These are phyloP conservation scores for Scomberomorus guttatus DNA, from an alignment of 2,797 vertebrate species.

Conservation along the genomic window DNA sequence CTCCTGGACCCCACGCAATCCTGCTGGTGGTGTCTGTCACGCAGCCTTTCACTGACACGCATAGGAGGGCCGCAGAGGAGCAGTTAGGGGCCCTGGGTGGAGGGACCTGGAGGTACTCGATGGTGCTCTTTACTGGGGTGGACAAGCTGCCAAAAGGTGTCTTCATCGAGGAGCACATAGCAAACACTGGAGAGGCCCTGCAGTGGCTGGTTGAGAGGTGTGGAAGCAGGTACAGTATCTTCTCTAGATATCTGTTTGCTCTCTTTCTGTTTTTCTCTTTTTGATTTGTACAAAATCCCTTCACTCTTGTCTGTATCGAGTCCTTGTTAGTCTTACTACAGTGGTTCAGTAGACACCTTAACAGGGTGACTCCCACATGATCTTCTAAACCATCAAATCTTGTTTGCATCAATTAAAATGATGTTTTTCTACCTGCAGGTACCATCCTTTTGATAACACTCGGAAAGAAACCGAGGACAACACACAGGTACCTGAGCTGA, in stretches of 20 bases:
- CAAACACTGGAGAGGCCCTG: constrained; percentile 82
- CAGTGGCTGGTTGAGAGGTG: constrained; percentile 87
- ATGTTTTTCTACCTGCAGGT: constrained; percentile 59
- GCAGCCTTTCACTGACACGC: constrained; percentile 80
- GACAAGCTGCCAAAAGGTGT: constrained; percentile 82
- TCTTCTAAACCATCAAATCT: not conserved
- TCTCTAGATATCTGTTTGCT: not conserved
- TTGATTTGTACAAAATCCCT: too few species aligned
- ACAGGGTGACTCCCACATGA: not conserved
- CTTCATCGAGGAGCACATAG: constrained; percentile 85
- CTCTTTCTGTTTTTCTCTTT: not conserved
- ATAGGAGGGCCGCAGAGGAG: constrained; percentile 80
- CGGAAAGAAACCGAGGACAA: constrained; percentile 78
- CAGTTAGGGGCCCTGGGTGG: constrained; percentile 81
- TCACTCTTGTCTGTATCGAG: not conserved
- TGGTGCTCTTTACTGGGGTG: constrained; percentile 84
- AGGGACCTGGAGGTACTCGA: constrained; percentile 85
- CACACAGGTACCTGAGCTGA: constrained; percentile 84
- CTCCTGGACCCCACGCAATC: constrained; percentile 84
- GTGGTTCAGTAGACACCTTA: not conserved
- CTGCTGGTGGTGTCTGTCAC: constrained; percentile 83
- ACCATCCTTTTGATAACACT: constrained; percentile 84
- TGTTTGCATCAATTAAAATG: not conserved
- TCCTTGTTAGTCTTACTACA: constrained; percentile 6
- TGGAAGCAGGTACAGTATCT: constrained; percentile 78